Evolutionary conservation across 1,140 invertebrate species (phyloP), one percentile per base, ranked within the genome.

Genomic region (Dreissena rostriformis): DNA sequence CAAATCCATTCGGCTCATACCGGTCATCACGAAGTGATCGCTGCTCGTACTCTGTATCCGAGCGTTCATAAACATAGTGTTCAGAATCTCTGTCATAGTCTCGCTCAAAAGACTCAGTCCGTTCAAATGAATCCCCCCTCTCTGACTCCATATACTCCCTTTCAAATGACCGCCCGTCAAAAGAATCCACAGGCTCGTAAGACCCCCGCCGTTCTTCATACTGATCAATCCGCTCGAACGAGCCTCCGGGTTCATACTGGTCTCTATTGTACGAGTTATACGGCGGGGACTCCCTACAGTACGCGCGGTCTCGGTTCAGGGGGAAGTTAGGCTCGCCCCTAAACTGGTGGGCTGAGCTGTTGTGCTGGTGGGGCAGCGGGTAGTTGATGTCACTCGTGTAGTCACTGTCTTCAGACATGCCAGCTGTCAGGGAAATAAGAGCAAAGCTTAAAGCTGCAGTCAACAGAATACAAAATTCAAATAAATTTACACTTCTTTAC

Each of bases 321-420:
- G 81, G 88, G 49, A 87, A 88, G 57, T 86, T 87, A 11, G 89
- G 86, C 67, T 89, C 87, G 52, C 88, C 89, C 26, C 90, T 86
- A 66, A 92, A 93, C 89, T 94, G 93, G 84, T 93, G 93, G 10
- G 90, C 91, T 1, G 93, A 92, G 17, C 87, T 90, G 84, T 94
- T 94, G 82, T 94, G 91, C 71, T 94, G 93, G 75, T 94, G 97
- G 82, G 98, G 96, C 51, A 92, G 88, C 61, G 98, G 98, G 94
- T 97, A 99, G 95, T 98, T 99, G 89, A 98, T 95, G 94, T 99
- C 98, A 78, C 97, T 98, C 51, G 98, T 99, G 94, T 99, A 99
- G 94, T 99, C 98, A 88, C 96, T 97, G 94, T 98, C 98, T 94
- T 99, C 98, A 28, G 98, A 99, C 93, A 98, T 97, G 68, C 97